These are phyloP conservation scores for Mamestra brassicae DNA, from an alignment of 2,888 invertebrate species.

Conservation along the genomic window DNA sequence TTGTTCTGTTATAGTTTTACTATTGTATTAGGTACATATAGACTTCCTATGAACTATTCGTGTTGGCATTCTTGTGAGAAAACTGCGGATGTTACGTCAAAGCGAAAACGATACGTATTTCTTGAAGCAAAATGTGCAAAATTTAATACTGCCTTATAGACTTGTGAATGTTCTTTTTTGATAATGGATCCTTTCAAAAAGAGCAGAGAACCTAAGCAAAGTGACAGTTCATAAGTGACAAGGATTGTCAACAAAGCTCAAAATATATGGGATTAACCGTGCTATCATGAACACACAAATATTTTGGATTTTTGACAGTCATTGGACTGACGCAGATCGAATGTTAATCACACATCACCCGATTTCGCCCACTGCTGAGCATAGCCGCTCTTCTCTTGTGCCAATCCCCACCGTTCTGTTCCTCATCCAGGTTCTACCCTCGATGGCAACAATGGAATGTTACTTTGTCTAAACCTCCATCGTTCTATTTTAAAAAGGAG, in stretches of 20 bases:
- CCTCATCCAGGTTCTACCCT: too few relatives aligned
- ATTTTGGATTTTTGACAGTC: too few relatives aligned
- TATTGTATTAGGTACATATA: not conserved
- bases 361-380: too few relatives aligned
- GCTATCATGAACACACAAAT: not conserved
- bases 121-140: not conserved
- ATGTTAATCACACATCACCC: too few relatives aligned
- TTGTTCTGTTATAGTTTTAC: not conserved
- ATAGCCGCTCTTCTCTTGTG: too few relatives aligned
- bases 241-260: not conserved
- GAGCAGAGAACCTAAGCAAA: not conserved
- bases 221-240: not conserved
- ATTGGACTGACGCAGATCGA: too few relatives aligned
- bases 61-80: not conserved
- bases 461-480: not conserved
- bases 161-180: too few relatives aligned
- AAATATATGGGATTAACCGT: not conserved
- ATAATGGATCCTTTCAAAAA: not conserved
- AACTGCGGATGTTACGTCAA: slow-evolving; percentile 14
- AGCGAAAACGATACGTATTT: not conserved
- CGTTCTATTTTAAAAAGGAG: not conserved
- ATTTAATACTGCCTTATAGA: not conserved
- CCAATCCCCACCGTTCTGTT: too few relatives aligned
- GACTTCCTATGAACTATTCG: slow-evolving; percentile 21
- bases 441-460: not conserved